Evolutionary conservation across 2,888 invertebrate species (phyloP).

Genomic region (Acrobasis repandana): DNA sequence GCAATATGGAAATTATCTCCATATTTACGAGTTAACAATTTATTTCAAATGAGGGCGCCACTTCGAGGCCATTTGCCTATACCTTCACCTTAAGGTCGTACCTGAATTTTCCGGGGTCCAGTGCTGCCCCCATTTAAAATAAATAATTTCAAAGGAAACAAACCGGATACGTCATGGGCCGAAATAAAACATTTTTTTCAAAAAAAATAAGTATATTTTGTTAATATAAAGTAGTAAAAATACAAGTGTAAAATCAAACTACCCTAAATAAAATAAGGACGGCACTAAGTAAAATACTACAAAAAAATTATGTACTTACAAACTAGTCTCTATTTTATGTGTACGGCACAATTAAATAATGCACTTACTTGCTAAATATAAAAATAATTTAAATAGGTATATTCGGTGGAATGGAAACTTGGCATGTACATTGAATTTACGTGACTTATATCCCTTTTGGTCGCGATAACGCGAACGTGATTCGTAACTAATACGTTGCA

Average conservation of each 20-base stretch:
- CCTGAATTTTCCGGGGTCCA: too few species aligned
- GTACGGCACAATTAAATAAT: background rate
- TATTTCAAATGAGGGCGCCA: too few species aligned
- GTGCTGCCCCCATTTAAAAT: too few species aligned
- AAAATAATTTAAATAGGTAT: background rate
- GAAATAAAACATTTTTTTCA: slow-evolving; percentile 12
- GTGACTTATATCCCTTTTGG: background rate
- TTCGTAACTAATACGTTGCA: too few species aligned
- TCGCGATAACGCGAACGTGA: too few species aligned
- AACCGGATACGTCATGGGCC: too few species aligned
- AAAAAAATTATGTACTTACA: background rate
- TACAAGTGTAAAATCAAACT: slow-evolving; percentile 13
- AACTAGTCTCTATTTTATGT: background rate
- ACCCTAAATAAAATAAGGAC: slow-evolving; percentile 32
- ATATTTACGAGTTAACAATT: too few species aligned
- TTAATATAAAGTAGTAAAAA: slow-evolving; percentile 4
- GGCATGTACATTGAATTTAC: background rate
- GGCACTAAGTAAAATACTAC: slow-evolving; percentile 32
- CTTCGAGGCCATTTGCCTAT: too few species aligned
- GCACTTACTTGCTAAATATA: background rate
- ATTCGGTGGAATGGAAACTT: slow-evolving; percentile 13
- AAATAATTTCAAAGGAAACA: too few species aligned
- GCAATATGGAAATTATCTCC: too few species aligned
- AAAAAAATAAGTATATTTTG: slow-evolving; percentile 13
- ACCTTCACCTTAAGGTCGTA: too few species aligned